A percentile compares a stretch with the other conserved stretches of the same genome.
Evolutionary conservation across 2,797 vertebrate genomes (phyloP).

Genomic region (Enteromius trimaculatus): DNA sequence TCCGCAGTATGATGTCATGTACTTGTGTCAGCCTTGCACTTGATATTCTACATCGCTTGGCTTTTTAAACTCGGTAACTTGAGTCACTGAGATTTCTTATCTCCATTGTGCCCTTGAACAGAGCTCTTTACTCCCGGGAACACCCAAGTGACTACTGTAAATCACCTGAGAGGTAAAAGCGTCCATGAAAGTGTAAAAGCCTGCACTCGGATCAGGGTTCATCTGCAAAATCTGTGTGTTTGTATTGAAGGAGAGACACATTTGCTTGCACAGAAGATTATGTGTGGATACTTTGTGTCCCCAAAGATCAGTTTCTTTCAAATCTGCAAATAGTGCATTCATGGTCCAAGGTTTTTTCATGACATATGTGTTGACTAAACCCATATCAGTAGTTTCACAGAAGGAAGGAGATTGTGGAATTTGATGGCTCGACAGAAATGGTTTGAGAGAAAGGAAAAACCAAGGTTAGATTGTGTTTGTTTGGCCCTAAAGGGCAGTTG

Average conservation of each 20-base stretch:
- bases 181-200: background rate
- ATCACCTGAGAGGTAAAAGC: background rate
- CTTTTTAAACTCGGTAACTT: conserved; percentile 15
- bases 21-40: background rate
- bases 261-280: background rate
- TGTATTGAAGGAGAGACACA: background rate
- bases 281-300: background rate
- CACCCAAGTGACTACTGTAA: background rate
- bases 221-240: background rate
- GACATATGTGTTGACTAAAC: background rate
- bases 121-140: background rate
- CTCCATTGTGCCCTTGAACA: background rate
- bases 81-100: conserved; percentile 18
- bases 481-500: background rate
- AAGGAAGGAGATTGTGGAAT: conserved; percentile 12
- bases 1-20: background rate
- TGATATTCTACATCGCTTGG: background rate
- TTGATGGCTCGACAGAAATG: conserved; percentile 1
- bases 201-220: background rate
- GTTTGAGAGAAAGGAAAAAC: background rate
- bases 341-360: background rate
- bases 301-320: background rate
- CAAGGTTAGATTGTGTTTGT: background rate
- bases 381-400: background rate
- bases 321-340: background rate